A percentile compares a stretch with the other conserved stretches of the same genome.
Evolutionary conservation across 2,113 vertebrate genomes (phyloP).

Genomic region (Cardinalis cardinalis): DNA sequence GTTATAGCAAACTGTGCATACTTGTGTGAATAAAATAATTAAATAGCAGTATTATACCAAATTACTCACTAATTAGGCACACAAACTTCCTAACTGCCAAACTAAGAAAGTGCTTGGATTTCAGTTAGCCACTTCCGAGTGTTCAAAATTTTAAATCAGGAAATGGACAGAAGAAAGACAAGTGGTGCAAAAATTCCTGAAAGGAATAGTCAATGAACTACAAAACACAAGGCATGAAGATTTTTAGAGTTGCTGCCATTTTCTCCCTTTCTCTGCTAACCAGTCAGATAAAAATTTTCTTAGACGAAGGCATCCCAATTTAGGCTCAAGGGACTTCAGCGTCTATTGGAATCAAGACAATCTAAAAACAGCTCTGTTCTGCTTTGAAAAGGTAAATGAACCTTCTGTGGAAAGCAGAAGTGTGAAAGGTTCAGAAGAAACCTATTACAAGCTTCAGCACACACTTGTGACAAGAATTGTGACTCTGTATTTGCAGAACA

Average conservation of each 20-base stretch:
- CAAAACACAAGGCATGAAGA: background rate
- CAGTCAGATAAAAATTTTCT: constrained; percentile 61
- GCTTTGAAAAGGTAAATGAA: constrained; percentile 75
- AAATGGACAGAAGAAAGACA: constrained; percentile 28
- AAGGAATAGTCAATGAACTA: constrained; percentile 60
- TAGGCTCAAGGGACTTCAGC: constrained; percentile 47
- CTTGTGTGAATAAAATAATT: background rate
- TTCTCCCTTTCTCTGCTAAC: constrained; percentile 51
- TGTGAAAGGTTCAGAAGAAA: constrained; percentile 78
- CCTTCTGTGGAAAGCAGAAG: constrained; percentile 73
- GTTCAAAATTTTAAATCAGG: constrained; percentile 54
- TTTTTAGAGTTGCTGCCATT: constrained; percentile 16
- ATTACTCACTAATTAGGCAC: background rate
- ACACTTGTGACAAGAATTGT: constrained; percentile 68
- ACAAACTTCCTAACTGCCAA: background rate
- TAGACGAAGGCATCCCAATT: constrained; percentile 52
- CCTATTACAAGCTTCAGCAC: constrained; percentile 76
- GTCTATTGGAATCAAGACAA: constrained; percentile 69
- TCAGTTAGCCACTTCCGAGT: background rate
- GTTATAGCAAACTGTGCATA: background rate
- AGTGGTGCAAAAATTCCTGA: constrained; percentile 47
- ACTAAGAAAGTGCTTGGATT: background rate
- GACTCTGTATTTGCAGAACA: constrained; percentile 59
- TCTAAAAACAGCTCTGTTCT: constrained; percentile 75
- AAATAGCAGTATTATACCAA: background rate